Base-by-base conservation (phyloP, 2,113 vertebrate genomes). In the Pristiophorus japonicus region DNA sequence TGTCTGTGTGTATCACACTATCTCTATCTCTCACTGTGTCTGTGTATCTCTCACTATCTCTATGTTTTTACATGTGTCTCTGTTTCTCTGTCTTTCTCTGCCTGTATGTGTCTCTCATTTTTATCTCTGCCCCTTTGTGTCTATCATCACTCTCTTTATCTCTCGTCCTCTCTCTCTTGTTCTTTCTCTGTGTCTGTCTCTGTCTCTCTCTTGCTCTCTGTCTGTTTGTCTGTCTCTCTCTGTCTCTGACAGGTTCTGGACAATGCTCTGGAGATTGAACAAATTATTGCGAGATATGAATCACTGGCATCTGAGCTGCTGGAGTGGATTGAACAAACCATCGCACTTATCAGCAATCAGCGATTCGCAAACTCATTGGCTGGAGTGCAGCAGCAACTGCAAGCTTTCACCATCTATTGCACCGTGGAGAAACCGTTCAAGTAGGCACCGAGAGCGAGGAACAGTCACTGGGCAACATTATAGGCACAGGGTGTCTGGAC, bases 391-490 rank as follows among this genome's bases (percentile, higher is more conserved):
- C 99, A 99, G 97, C 99, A 99, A 96, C 98, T 99, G 0, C 99
- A 99, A 96, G 98, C 98, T 24, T 99, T 99, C 96, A 99, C 98
- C 0, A 98, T 98, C 96, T 99, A 99, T 97, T 99, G 99, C 97
- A 99, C 98, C 4, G 97, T 99, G 85, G 99, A 99, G 97, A 99
- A 99, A 51, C 99, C 99, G 0, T 97, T 98, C 97, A 99, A 99
- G 99, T 99, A 97, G 95, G 98, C 10, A 47, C 42, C 30, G 45
- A 97, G 98, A 96, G 38, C 30, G 20, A 16, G 70, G 4, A 51
- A 30, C 34, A n/a, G 78, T 8, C 51, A 51, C 51, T 51, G 51
- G 51, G 51, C 51, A 2, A 2, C 1, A 51, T 51, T 4, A 51
- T 51, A 51, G 51, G 51, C 51, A 51, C 51, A 51, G 51, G 51